Evolutionary conservation across 2,113 vertebrate genomes (phyloP), one percentile per base, ranked within the genome.

Genomic region (Pedionomus torquatus): DNA sequence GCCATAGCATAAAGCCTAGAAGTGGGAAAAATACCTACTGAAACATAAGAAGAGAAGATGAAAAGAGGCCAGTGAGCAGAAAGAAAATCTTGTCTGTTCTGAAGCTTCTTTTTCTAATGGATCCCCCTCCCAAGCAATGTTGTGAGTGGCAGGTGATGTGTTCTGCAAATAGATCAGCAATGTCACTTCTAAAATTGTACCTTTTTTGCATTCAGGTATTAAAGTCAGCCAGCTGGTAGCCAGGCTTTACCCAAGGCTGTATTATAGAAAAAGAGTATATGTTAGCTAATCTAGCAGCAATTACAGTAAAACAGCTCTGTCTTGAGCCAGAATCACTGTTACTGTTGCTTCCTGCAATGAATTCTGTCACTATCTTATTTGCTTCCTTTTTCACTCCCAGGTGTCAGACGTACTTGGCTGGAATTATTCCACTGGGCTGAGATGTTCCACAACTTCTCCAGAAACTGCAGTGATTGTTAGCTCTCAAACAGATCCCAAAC

Each of bases 151-250:
- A 93, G 65, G 82, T 69, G 80, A 97, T 88, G 58, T 85, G 76
- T 96, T 97, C 89, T 91, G 95, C 96, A 97, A 96, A 97, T 90
- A 97, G 87, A 97, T 95, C 79, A 81, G 89, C 81, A 95, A 94
- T 97, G 91, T 86, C 85, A 79, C 75, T 93, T 95, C 30, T 79
- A 84, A 95, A 97, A 97, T 97, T 93, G 66, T 74, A 87, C 77
- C 17, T 94, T 90, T 95, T 89, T 85, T 81, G 81, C 60, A 92
- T 95, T 84, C 58, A 69, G 82, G 78, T 94, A 87, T 95, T 96
- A 87, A 83, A 93, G 25, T 33, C 24, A 97, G 83, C 21, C 88
- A 96, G 89, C 52, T 88, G 74, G 87, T 94, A 96, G 44, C 78
- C 89, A 77, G 82, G 70, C 54, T 90, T 90, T 84, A 93, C 79